phyloP scores from a whole-genome alignment of 64 coral and sea anemone species.

The Stylophora pistillata region DNA sequence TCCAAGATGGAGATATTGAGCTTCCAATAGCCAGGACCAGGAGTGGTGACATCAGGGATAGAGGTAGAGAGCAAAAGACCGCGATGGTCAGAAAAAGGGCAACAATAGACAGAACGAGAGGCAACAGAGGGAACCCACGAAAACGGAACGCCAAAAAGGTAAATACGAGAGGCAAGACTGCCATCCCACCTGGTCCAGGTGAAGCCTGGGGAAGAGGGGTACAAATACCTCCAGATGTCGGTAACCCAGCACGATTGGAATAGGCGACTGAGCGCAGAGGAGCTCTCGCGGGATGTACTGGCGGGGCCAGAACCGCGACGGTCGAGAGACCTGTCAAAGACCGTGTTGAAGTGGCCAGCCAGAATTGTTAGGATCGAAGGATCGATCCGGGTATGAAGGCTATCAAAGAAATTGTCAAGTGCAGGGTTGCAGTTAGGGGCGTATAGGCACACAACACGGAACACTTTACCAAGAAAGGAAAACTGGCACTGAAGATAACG shows the following conservation, averaged over 20 bases:
- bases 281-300: not conserved
- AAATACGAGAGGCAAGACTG: not conserved
- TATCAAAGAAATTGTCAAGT: not conserved
- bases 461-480: not conserved
- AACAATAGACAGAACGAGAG: not conserved
- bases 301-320: not conserved
- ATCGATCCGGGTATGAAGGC: not conserved
- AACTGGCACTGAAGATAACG: slow-evolving; percentile 6
- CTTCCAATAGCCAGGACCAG: slow-evolving; percentile 28
- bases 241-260: not conserved
- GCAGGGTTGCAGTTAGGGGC: slow-evolving; percentile 6
- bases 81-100: slow-evolving; percentile 56
- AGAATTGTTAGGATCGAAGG: not conserved
- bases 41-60: not conserved
- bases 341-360: not conserved
- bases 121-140: not conserved
- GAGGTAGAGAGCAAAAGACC: not conserved
- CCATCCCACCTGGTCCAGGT: not conserved
- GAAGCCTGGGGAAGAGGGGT: not conserved
- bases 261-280: not conserved
- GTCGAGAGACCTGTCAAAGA: not conserved
- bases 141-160: not conserved
- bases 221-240: not conserved
- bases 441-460: not conserved
- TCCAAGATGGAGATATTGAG: slow-evolving; percentile 2